Percentiles rank a stretch among this genome's conserved stretches.
phyloP scores from a whole-genome alignment of 2,113 vertebrate species.

The Crotalus helleri region DNA sequence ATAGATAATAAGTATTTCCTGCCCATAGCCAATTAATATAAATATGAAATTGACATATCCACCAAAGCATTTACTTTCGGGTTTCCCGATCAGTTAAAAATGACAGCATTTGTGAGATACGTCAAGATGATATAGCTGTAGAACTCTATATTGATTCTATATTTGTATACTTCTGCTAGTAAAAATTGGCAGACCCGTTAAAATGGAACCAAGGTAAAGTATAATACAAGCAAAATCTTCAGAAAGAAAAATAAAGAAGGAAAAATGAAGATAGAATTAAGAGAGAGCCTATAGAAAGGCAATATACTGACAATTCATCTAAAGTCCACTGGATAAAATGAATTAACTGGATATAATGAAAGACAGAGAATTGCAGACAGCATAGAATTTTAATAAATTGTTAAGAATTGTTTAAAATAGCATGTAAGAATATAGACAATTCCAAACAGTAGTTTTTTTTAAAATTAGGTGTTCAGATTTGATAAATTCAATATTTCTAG shows the following conservation, averaged over 20 bases:
- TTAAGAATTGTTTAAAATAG: too few species aligned
- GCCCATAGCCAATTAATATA: not conserved
- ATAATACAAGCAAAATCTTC: not conserved
- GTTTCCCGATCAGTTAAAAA: not conserved
- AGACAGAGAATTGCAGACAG: too few species aligned
- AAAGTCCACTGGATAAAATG: too few species aligned
- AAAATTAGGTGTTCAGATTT: not conserved
- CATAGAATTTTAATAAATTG: too few species aligned
- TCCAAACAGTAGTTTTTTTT: too few species aligned
- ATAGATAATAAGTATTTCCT: not conserved
- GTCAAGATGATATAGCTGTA: not conserved
- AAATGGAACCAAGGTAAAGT: not conserved
- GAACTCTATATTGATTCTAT: not conserved
- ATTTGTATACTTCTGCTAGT: not conserved
- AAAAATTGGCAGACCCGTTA: not conserved
- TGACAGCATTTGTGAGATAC: not conserved
- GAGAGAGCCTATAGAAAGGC: too few species aligned
- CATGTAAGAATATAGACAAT: too few species aligned
- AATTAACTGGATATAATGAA: too few species aligned
- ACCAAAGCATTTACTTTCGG: not conserved
- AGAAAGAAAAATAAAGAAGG: too few species aligned
- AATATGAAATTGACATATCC: not conserved
- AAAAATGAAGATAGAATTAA: too few species aligned
- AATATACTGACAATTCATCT: too few species aligned
- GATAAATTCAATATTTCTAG: not conserved